Evolutionary conservation across 2,888 invertebrate species (phyloP).

Genomic region (Conistra vaccinii): DNA sequence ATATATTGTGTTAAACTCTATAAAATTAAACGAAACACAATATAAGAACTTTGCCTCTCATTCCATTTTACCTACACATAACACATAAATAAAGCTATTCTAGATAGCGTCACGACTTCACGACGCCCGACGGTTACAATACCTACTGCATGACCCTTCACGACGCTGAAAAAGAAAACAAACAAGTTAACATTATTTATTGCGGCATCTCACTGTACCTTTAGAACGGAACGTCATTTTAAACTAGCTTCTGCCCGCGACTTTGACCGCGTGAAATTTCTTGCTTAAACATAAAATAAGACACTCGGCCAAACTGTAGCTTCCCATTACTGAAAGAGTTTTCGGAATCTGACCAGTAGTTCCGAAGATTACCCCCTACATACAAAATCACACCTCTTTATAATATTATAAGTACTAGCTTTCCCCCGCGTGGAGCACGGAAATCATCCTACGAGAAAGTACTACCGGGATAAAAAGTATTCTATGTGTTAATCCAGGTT

Average conservation of each 20-base stretch:
- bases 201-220: neutral
- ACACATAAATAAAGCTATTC: too few relatives aligned
- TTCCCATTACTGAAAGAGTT: neutral
- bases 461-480: too few relatives aligned
- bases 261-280: neutral
- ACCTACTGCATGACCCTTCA: too few relatives aligned
- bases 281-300: neutral
- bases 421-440: too few relatives aligned
- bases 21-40: too few relatives aligned
- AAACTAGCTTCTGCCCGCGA: neutral
- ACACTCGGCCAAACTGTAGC: neutral
- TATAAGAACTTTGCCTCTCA: too few relatives aligned
- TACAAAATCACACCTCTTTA: neutral
- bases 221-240: neutral
- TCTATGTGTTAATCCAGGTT: too few relatives aligned
- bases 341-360: neutral
- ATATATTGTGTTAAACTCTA: too few relatives aligned
- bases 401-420: neutral
- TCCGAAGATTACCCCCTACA: neutral
- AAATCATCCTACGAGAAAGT: too few relatives aligned
- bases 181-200: conserved; percentile 1
- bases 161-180: neutral
- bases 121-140: too few relatives aligned
- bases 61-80: too few relatives aligned
- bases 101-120: too few relatives aligned